Base-by-base conservation (phyloP, 2,797 vertebrate species). In the Tapera naevia region DNA sequence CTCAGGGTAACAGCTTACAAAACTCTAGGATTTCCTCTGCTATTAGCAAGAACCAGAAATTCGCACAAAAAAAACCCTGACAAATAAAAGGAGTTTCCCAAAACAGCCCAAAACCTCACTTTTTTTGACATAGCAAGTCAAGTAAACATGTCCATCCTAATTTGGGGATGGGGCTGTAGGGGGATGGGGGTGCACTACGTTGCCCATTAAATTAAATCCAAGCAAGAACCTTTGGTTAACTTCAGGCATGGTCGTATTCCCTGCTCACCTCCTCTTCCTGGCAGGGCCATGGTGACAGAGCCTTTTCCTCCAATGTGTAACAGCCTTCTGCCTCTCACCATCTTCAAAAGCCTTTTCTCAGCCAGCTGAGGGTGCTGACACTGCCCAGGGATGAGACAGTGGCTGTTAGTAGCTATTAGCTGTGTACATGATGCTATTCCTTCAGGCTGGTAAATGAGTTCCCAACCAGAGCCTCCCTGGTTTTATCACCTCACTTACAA, bases 361-460 rank as follows among this genome's bases (percentile, higher is more conserved):
- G 9, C 15, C 72, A 65, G n/a, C 41, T 80, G 65, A 17, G 67
- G 56, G 15, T 43, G 35, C 43, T 74, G 62, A 23, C 61, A 24
- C 23, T 37, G 35, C 28, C 61, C 57, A 28, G 57, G 61, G 37
- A 30, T 39, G 24, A 28, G 50, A 54, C 22, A 54, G 50, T 11
- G 43, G 24, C 33, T 6, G 0, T 37, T 10, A 43, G 57, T 57
- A 54, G 23, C 37, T 11, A 3, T 56, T 23, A 67, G 21, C 39
- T 5, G 0, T 3, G 32, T 28, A 18, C 8, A 8, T 9, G 21
- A 57, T 61, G 48, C 32, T 37, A 0, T 39, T 87, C 39, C 35
- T 78, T n/a, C 48, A 43, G 33, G 24, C 23, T 54, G 46, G 4
- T 45, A 53, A 83, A 33, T 12, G 19, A 83, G 9, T 45, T 84